Percentiles rank a stretch among this genome's conserved stretches.
Conservation (phyloP, 64 coral and sea anemone species). For the Montipora efflorescens region DNA sequence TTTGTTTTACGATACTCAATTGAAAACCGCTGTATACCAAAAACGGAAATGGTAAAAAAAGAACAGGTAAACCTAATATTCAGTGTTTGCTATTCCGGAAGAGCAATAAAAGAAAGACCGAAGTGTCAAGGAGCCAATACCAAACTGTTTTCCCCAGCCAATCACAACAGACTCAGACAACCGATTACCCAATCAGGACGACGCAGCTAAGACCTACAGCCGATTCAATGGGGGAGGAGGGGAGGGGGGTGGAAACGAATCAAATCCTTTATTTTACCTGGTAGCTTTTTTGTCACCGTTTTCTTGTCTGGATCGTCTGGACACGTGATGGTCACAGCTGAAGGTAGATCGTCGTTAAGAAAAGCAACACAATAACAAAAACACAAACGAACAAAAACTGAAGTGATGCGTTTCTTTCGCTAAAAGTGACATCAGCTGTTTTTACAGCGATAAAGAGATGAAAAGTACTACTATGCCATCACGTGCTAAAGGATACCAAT, state of each 20-base stretch:
- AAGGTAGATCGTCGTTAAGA: constrained; percentile 11
- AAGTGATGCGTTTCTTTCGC: too few relatives aligned
- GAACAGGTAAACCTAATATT: too few relatives aligned
- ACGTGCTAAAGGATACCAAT: constrained; percentile 83
- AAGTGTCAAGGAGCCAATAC: too few relatives aligned
- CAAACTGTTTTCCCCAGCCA: too few relatives aligned
- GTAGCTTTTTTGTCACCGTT: constrained; percentile 86
- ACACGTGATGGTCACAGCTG: constrained; percentile 89
- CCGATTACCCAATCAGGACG: neutral
- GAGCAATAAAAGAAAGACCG: too few relatives aligned
- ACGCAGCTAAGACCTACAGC: too few relatives aligned
- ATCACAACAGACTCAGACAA: neutral
- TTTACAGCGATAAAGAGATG: neutral
- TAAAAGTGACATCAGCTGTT: neutral
- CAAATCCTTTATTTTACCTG: constrained; percentile 33
- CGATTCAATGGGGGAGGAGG: neutral
- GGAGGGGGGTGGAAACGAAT: neutral
- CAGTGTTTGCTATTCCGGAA: too few relatives aligned
- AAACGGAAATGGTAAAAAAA: too few relatives aligned
- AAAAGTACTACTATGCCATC: neutral
- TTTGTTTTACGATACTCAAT: too few relatives aligned
- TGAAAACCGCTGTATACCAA: too few relatives aligned
- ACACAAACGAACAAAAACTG: neutral
- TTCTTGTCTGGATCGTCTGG: constrained; percentile 80
- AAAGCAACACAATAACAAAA: constrained; percentile 9